Conservation (phyloP, 2,113 vertebrate species). For the Dipodomys ordii region DNA sequence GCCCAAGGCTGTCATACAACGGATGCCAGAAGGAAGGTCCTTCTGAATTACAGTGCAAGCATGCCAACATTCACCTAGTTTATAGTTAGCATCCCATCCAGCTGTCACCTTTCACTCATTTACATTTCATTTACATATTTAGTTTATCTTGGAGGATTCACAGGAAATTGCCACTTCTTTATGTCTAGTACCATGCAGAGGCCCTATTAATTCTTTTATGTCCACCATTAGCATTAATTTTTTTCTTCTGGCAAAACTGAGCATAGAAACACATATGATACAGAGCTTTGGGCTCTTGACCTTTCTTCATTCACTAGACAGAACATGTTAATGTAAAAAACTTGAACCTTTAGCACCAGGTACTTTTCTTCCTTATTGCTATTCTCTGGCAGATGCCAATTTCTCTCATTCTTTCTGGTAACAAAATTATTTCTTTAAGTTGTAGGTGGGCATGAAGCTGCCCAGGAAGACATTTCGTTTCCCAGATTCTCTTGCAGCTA, state of each 20-base stretch:
- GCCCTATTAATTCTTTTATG: too few species aligned
- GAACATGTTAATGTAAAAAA: constrained; percentile 3
- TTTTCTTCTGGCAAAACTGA: constrained; percentile 21
- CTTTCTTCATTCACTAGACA: background rate
- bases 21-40: constrained; percentile 45
- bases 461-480: background rate
- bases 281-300: background rate
- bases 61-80: background rate
- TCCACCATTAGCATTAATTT: background rate
- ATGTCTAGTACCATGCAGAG: too few species aligned
- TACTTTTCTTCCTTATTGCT: background rate
- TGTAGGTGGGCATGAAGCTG: background rate
- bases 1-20: constrained; percentile 24
- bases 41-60: constrained; percentile 15
- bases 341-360: background rate
- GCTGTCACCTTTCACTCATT: background rate
- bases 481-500: background rate
- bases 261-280: background rate
- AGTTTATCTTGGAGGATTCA: constrained; percentile 15
- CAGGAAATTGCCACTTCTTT: background rate
- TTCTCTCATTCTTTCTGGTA: background rate
- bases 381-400: background rate
- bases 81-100: background rate
- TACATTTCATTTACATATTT: background rate
- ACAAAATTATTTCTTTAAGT: background rate